These are phyloP conservation scores for Pogona vitticeps DNA, from an alignment of 2,113 vertebrate genomes.

Conservation along the genomic window DNA sequence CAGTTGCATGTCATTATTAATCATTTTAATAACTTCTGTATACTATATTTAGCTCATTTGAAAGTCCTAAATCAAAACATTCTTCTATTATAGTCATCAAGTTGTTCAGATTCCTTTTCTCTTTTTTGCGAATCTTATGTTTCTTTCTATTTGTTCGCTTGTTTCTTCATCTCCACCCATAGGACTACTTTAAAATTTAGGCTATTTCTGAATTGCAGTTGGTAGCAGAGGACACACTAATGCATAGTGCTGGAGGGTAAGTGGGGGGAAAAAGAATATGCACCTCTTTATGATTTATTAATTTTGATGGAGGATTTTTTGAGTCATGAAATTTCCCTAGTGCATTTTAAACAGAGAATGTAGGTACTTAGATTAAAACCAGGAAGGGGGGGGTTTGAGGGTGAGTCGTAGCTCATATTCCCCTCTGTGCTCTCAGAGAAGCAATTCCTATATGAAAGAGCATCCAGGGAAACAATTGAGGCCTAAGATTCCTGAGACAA, in stretches of 20 bases:
- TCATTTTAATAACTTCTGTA: constrained; percentile 55
- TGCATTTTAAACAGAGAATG: constrained; percentile 43
- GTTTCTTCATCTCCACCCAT: constrained; percentile 5
- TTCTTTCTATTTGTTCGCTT: neutral
- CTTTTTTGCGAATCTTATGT: neutral
- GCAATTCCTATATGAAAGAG: neutral
- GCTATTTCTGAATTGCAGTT: constrained; percentile 35
- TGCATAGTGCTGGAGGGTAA: constrained; percentile 21
- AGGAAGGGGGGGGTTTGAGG: neutral
- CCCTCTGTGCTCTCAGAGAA: neutral
- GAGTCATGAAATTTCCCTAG: constrained; percentile 34
- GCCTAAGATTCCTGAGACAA: neutral
- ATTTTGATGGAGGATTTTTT: constrained; percentile 46
- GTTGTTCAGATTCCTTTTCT: neutral
- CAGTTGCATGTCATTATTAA: constrained; percentile 58
- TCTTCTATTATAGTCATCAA: constrained; percentile 41
- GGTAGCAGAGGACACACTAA: constrained; percentile 1
- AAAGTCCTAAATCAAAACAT: constrained; percentile 44
- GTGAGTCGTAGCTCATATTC: neutral
- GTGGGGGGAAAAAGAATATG: constrained; percentile 23
- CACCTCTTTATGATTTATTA: constrained; percentile 44
- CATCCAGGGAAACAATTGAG: neutral
- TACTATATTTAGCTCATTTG: constrained; percentile 50
- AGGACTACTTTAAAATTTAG: constrained; percentile 37
- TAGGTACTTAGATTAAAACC: constrained; percentile 28